Evolutionary conservation across 2,113 vertebrate genomes (phyloP).

Genomic region (Nesoenas mayeri): DNA sequence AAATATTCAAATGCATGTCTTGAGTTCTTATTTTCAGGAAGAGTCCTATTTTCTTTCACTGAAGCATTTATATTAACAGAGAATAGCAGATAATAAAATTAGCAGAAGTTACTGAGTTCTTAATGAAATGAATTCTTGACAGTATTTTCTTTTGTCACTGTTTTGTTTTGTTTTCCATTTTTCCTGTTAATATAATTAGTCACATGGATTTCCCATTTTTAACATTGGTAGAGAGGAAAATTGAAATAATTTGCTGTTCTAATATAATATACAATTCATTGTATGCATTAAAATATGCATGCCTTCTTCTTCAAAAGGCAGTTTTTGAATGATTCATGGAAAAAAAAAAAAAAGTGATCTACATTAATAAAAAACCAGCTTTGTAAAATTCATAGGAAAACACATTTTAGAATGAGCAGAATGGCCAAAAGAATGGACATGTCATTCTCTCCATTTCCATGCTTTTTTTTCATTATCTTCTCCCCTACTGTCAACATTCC

Average conservation of each 20-base stretch:
- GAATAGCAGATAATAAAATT: not conserved
- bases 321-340: slow-evolving; percentile 54
- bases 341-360: slow-evolving; percentile 56
- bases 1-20: not conserved
- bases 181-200: not conserved
- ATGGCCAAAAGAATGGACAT: not conserved
- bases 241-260: not conserved
- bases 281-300: slow-evolving; percentile 52
- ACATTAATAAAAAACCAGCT: slow-evolving; percentile 39
- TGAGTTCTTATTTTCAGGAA: not conserved
- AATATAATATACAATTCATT: slow-evolving; percentile 27
- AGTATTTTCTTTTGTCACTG: not conserved
- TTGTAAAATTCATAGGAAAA: not conserved
- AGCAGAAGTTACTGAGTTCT: not conserved
- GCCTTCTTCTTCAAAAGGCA: slow-evolving; percentile 39
- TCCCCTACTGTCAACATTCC: not conserved
- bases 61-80: not conserved
- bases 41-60: not conserved
- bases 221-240: not conserved
- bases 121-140: not conserved
- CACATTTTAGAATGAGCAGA: slow-evolving; percentile 1
- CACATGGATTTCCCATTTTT: not conserved
- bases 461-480: not conserved
- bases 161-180: not conserved
- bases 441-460: not conserved